Base-by-base conservation (phyloP, 2,888 invertebrate genomes). In the Melinopterus prodromus region DNA sequence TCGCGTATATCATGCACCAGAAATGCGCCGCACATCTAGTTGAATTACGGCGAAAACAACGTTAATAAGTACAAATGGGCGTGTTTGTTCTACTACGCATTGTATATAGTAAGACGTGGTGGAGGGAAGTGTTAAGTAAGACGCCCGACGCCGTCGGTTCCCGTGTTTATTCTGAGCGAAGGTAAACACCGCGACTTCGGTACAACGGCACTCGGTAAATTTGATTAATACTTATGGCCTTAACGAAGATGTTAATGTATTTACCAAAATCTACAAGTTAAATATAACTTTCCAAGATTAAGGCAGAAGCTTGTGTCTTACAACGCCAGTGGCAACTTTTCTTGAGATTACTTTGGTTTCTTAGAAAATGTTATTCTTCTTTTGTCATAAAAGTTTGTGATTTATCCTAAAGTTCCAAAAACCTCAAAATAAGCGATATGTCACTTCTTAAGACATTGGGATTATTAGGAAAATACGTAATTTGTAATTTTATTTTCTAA, bases 191-290 rank as follows among this genome's bases (percentile, higher is more conserved):
- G 74, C 74, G 74, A 74, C 36, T 74, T 74, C 37, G 53, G 53
- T 37, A 26, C 74, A 35, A 35, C 74, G 36, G 74, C 74, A 37
- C 36, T 74, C 37, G 35, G 74, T 74, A 74, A 74, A 74, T 74
- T 74, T 74, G 74, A 74, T 74, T 74, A 74, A 74, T 74, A 37
- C 74, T 74, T 37, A 37, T 35, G 74, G 37, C 74, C 36, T 36
- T 37, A 74, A 74, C 74, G 35, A 74, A 74, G 74, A 74, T 74
- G 74, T 74, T 74, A 74, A 74, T 74, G 74, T 74, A 74, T 74
- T 74, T 74, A 74, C 74, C 35, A 74, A 35, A 74, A 74, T 74
- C 74, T 74, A 35, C 74, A 74, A 74, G 74, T 74, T 74, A 74
- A 74, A 74, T 74, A 74, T 74, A 74, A 74, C 74, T 53, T 53